Evolutionary conservation across 2,113 vertebrate genomes (phyloP), one percentile per base, ranked within the genome.

Genomic region (Myrmecophaga tridactyla): DNA sequence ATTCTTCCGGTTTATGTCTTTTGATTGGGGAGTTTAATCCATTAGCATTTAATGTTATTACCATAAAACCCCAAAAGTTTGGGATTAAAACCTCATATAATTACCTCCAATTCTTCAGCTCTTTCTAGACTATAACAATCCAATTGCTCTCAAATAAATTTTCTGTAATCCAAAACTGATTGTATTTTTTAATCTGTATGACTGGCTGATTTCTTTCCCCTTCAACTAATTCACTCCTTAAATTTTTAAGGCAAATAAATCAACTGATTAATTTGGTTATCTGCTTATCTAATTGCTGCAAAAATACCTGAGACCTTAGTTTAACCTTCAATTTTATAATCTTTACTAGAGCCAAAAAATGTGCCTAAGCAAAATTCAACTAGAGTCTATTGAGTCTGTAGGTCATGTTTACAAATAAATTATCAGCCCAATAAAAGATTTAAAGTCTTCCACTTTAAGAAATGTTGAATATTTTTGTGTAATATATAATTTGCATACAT

Each of bases 141-240:
- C 18, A 86, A 5, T 7, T 91, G 14, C n/a, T 78, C 48, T 72
- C 81, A 70, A 81, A 89, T 10, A 86, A 82, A 18, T 63, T 86
- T 85, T 86, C 14, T 85, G 70, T 60, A 81, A 48, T 63, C 31
- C 14, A 83, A 56, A 23, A 43, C 43, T 39, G n/a, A 89, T 88
- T 95, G 62, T 70, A n/a, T 84, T 75, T 48, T 86, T 83, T 69
- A 56, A 56, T 58, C 34, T 87, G 12, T 82, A 53, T 15, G 3
- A 46, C 27, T 34, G 70, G 73, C 7, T 95, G 27, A 53, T 27
- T 56, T 76, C 34, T 81, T 65, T 78, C 20, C 9, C 63, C 34
- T 70, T 93, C 43, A 86, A 86, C 18, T 75, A 80, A 80, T 96
- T 84, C 76, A 85, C 63, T 89, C 60, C 46, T 89, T 96, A 94